phyloP scores from a whole-genome alignment of 2,113 vertebrate genomes.

The Mormyrus iriodes region DNA sequence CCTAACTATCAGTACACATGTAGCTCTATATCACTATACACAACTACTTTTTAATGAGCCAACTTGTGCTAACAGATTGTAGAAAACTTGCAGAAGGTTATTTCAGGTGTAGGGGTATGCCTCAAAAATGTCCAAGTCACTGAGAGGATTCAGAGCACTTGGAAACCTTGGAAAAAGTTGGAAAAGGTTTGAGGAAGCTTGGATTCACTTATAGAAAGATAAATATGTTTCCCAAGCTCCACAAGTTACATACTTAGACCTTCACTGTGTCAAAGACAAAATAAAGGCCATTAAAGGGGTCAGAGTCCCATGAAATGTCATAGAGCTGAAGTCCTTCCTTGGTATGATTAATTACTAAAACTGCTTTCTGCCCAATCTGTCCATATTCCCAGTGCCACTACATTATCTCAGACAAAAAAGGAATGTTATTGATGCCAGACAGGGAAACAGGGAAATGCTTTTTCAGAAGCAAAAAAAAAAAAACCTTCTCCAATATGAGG shows the following conservation, averaged over 20 bases:
- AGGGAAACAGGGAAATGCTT: neutral
- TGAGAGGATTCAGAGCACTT: neutral
- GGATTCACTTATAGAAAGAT: neutral
- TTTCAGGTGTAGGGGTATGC: neutral
- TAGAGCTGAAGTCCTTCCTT: neutral
- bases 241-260: neutral
- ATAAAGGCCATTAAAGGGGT: neutral
- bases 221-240: neutral
- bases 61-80: neutral
- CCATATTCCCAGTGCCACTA: neutral
- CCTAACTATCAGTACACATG: neutral
- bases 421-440: neutral
- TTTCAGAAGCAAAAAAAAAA: neutral
- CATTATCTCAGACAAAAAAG: neutral
- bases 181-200: neutral
- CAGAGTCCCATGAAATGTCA: neutral
- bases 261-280: neutral
- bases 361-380: neutral
- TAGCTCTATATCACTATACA: neutral
- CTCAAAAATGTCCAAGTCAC: neutral
- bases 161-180: neutral
- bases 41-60: neutral
- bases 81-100: neutral
- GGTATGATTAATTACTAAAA: neutral
- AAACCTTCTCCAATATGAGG: neutral